Percentiles rank a stretch among this genome's conserved stretches.
phyloP scores from a whole-genome alignment of 35 echinoderm and acorn worm species.

The Apostichopus parvimensis region DNA sequence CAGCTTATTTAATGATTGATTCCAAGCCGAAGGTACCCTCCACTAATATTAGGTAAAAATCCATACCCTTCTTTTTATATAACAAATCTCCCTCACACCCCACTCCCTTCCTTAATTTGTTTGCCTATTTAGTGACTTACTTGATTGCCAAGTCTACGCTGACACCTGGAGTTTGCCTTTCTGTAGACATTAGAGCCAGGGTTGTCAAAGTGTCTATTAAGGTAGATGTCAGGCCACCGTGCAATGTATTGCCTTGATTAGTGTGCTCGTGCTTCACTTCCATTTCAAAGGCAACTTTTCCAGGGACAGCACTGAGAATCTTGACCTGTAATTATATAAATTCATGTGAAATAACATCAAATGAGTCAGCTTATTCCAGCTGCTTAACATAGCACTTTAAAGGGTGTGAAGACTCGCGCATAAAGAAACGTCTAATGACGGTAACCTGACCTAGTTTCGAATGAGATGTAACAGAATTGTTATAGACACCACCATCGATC shows the following conservation, averaged over 20 bases:
- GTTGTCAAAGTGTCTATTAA: conserved; percentile 37
- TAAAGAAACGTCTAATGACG: too few species aligned
- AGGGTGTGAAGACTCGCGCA: too few species aligned
- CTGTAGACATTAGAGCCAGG: conserved; percentile 25
- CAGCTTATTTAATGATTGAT: too few species aligned
- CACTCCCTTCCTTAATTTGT: not conserved
- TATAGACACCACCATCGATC: too few species aligned
- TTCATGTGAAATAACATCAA: not conserved
- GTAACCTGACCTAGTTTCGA: too few species aligned
- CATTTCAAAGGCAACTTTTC: conserved; percentile 58
- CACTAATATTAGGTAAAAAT: too few species aligned
- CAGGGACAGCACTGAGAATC: conserved; percentile 15
- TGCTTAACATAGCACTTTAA: too few species aligned
- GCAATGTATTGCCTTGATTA: conserved; percentile 11
- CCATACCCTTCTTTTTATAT: too few species aligned
- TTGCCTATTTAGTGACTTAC: conserved; percentile 2
- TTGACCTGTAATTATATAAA: not conserved
- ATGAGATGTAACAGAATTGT: too few species aligned
- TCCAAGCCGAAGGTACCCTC: too few species aligned
- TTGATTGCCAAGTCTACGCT: conserved; percentile 26
- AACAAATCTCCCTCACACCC: not conserved
- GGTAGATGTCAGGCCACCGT: conserved; percentile 29
- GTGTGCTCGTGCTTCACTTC: conserved; percentile 39
- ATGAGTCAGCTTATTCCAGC: not conserved
- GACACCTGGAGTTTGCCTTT: conserved; percentile 1